phyloP scores from a whole-genome alignment of 1,140 invertebrate genomes.

The Ceratina japonica region DNA sequence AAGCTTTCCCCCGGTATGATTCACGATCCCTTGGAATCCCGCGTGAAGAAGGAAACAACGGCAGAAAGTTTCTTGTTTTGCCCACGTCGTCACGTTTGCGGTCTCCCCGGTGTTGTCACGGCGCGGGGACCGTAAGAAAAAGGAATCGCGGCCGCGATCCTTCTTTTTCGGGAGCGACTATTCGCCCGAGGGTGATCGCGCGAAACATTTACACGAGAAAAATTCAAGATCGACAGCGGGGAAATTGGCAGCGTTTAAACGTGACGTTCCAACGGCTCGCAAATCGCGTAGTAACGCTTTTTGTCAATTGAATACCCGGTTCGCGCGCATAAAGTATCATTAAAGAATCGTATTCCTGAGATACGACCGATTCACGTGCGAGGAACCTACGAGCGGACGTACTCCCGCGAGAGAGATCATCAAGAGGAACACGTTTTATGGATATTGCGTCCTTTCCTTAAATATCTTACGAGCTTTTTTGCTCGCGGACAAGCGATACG shows the following conservation, averaged over 20 bases:
- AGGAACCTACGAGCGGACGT: neutral
- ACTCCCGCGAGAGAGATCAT: neutral
- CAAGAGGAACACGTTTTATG: conserved; percentile 35
- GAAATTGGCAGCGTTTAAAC: conserved; percentile 1
- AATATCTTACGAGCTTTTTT: conserved; percentile 21
- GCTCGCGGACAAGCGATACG: neutral
- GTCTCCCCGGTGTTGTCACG: conserved; percentile 38
- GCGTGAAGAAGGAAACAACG: conserved; percentile 20
- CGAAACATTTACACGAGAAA: conserved; percentile 3
- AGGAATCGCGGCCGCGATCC: conserved; percentile 13
- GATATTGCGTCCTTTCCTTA: conserved; percentile 19
- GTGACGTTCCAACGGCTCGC: neutral
- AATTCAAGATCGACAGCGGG: conserved; percentile 24
- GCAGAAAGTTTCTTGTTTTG: conserved; percentile 45
- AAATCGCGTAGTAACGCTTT: neutral
- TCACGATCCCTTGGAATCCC: neutral
- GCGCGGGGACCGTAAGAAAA: conserved; percentile 22
- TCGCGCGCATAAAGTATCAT: conserved; percentile 48
- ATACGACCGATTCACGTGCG: conserved; percentile 25
- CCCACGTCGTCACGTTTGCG: conserved; percentile 49
- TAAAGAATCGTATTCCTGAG: conserved; percentile 46
- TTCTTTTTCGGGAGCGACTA: conserved; percentile 6
- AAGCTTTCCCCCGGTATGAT: neutral
- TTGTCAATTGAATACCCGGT: conserved; percentile 13
- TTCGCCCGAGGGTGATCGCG: conserved; percentile 27